Base-by-base conservation (phyloP, 2,888 invertebrate species). In the Pilophorus perplexus region DNA sequence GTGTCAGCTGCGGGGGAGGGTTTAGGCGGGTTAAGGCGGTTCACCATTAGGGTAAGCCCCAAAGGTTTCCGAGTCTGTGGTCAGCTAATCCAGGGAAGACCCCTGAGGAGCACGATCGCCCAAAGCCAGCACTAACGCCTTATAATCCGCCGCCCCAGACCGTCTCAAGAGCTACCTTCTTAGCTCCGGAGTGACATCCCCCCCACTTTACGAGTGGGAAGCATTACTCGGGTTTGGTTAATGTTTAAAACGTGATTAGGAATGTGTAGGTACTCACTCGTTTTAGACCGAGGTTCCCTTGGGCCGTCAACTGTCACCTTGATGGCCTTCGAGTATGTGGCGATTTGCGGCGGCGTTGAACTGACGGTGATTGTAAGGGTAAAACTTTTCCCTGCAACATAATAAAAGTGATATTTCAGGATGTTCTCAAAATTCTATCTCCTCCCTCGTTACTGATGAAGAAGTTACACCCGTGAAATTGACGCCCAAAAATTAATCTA, bases 271-370 rank as follows among this genome's bases (percentile, higher is more conserved):
- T 27, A 83, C 89, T 88, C 84, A 90, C 89, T 90, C 81, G 91
- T 91, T 82, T 93, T 93, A 72, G 92, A 93, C 75, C 95, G 82
- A 4, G 97, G 95, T 78, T 96, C 96, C 74, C 97, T 80, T 8
- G 97, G 97, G 72, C 97, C 97, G 78, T 97, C 97, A 64, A 97
- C 96, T 20, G 97, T 97, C 72, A 97, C 95, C 80, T 97, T 97
- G 80, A 97, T 97, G 71, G 95, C 95, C 78, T 95, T 95, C 77
- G 89, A 89, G 81, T 96, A 96, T 14, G 94, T 92, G 68, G 94
- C 90, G 70, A 98, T 89, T 79, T 96, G 96, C n/a, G 94, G 93
- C 62, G 98, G 98, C 74, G 88, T 85, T 73, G 94, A 91, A 73
- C 91, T 91, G 71, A 99, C 85, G 69, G 92, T 93, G 80, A 99